Evolutionary conservation across 2,113 vertebrate genomes (phyloP).

Genomic region (Emydocephalus ijimae): DNA sequence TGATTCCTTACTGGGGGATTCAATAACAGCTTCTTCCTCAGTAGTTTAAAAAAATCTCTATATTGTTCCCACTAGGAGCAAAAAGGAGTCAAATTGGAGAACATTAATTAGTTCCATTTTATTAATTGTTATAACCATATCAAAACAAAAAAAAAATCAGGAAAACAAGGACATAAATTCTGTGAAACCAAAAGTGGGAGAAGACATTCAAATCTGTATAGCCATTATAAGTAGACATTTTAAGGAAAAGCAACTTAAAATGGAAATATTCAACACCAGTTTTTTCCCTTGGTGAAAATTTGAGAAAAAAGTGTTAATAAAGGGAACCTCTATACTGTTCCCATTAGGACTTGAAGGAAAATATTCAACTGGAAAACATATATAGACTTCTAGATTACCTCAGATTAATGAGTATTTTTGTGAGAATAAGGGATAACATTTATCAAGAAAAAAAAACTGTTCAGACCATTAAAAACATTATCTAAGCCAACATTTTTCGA

Average conservation of each 20-base stretch:
- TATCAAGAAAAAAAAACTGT: neutral
- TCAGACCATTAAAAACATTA: slow-evolving; percentile 19
- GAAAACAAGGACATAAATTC: slow-evolving; percentile 6
- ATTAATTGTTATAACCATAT: neutral
- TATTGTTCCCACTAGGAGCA: neutral
- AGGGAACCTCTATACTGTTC: neutral
- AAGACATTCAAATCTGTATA: neutral
- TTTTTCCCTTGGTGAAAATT: neutral
- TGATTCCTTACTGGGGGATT: neutral
- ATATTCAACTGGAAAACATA: neutral
- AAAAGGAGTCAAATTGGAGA: slow-evolving; percentile 2
- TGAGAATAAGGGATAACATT: neutral
- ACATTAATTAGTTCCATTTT: neutral
- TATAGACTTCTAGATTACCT: neutral
- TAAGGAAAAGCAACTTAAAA: neutral
- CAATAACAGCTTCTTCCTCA: neutral
- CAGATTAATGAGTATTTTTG: neutral
- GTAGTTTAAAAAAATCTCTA: neutral
- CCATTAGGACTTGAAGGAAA: neutral
- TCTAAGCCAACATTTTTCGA: neutral
- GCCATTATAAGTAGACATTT: neutral
- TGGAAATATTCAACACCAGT: neutral
- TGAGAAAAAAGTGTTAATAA: neutral
- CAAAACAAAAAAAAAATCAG: slow-evolving; percentile 9
- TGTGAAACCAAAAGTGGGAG: neutral